These are phyloP conservation scores for Recurvirostra avosetta DNA, from an alignment of 2,113 vertebrate genomes.

Conservation along the genomic window DNA sequence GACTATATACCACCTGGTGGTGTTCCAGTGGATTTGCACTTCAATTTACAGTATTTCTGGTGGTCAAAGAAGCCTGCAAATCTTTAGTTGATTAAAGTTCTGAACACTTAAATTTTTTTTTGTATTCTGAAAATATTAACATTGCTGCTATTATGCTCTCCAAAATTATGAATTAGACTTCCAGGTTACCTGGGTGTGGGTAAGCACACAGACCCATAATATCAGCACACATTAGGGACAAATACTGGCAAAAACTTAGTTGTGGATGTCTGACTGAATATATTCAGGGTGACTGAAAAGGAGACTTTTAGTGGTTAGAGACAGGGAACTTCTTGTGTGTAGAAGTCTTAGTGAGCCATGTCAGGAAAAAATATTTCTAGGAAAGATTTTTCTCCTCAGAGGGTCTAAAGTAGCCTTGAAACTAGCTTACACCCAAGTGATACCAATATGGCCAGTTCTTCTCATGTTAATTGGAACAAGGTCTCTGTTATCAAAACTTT, in stretches of 20 bases:
- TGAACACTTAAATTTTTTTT: background rate
- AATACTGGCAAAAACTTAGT: background rate
- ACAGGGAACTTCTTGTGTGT: background rate
- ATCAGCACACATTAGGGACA: background rate
- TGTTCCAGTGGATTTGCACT: background rate
- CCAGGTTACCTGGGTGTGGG: background rate
- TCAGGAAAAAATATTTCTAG: background rate
- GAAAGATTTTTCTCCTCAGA: background rate
- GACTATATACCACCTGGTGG: conserved; percentile 14
- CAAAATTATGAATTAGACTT: background rate
- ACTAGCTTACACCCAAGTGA: background rate
- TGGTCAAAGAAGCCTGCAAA: background rate
- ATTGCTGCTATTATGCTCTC: background rate
- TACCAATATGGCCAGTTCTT: background rate
- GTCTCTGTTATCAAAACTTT: background rate
- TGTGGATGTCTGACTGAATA: background rate
- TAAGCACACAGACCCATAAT: background rate
- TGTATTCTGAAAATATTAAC: background rate
- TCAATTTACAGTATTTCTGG: background rate
- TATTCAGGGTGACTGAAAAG: background rate
- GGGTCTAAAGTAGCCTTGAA: background rate
- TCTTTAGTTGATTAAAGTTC: background rate
- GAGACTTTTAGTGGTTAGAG: background rate
- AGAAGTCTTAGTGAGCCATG: background rate
- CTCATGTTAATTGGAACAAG: background rate